Conservation (phyloP, 2,888 invertebrate genomes). For the Rhamnusium bicolor region DNA sequence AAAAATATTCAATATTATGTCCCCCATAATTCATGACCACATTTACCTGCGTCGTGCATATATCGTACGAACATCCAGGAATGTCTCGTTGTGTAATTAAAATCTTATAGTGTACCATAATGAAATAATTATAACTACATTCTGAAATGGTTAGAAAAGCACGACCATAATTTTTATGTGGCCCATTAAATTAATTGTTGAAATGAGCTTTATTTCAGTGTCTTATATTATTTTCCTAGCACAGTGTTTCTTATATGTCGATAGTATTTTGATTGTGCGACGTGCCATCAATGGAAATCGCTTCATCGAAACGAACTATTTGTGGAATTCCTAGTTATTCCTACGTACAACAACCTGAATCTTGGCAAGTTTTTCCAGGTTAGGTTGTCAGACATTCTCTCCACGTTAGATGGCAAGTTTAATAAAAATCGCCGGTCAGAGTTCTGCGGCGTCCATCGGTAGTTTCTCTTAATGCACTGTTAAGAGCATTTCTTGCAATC, state of each 20-base stretch:
- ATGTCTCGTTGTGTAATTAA: slow-evolving; percentile 9
- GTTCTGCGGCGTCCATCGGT: background rate
- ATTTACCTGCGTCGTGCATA: background rate
- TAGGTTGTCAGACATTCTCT: slow-evolving; percentile 20
- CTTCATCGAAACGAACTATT: slow-evolving; percentile 38
- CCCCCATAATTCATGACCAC: slow-evolving; percentile 17
- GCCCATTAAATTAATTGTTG: slow-evolving; percentile 26
- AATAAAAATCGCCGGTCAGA: slow-evolving; percentile 24
- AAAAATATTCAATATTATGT: slow-evolving; percentile 7
- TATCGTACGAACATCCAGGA: background rate
- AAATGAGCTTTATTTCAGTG: background rate
- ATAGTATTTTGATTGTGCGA: slow-evolving; percentile 40
- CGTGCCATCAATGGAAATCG: slow-evolving; percentile 35
- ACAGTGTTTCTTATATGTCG: slow-evolving; percentile 30
- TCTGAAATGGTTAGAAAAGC: slow-evolving; percentile 11
- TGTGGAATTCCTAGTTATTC: slow-evolving; percentile 33
- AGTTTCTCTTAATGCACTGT: background rate
- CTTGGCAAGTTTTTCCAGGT: slow-evolving; percentile 25
- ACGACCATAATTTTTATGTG: background rate
- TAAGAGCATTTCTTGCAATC: slow-evolving; percentile 3
- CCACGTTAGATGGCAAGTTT: slow-evolving; percentile 28
- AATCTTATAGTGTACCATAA: slow-evolving; percentile 8
- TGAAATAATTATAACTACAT: slow-evolving; percentile 19
- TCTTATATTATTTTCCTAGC: slow-evolving; percentile 2
- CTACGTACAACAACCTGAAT: slow-evolving; percentile 31